Conservation (phyloP, 2,888 invertebrate genomes). For the Drepanosiphum platanoidis region DNA sequence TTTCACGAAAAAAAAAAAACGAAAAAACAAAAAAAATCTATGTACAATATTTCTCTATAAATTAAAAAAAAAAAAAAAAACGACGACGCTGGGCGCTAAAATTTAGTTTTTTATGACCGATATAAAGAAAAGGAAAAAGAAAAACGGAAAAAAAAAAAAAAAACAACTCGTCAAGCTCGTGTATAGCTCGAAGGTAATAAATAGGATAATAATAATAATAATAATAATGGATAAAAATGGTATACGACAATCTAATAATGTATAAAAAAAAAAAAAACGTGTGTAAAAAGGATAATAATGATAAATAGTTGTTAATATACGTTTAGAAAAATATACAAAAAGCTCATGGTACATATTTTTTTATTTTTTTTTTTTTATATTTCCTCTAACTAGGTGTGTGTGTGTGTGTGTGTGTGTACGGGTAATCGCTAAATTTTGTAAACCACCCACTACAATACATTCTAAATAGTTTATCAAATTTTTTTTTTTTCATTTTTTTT, state of each 20-base stretch:
- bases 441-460: not conserved
- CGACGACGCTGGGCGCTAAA: constrained; percentile 5
- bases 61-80: no score
- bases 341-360: constrained; percentile 2
- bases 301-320: constrained; percentile 22
- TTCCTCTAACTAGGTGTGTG: not conserved
- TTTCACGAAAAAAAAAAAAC: constrained; percentile 47
- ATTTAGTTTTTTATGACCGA: not conserved
- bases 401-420: not conserved
- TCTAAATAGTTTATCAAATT: not conserved
- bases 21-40: constrained; percentile 29
- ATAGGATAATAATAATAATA: not conserved
- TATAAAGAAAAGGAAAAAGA: no score
- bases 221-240: no score
- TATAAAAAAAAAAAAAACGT: not conserved
- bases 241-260: not conserved
- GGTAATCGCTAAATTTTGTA: not conserved
- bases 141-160: not conserved
- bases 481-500: no score
- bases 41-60: constrained; percentile 39
- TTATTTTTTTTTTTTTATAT: no score
- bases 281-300: constrained; percentile 20
- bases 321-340: constrained; percentile 9
- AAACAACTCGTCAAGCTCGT: constrained; percentile 33
- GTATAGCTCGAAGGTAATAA: constrained; percentile 19